Evolutionary conservation across 2,797 vertebrate genomes (phyloP).

Genomic region (Peromyscus aztecus): DNA sequence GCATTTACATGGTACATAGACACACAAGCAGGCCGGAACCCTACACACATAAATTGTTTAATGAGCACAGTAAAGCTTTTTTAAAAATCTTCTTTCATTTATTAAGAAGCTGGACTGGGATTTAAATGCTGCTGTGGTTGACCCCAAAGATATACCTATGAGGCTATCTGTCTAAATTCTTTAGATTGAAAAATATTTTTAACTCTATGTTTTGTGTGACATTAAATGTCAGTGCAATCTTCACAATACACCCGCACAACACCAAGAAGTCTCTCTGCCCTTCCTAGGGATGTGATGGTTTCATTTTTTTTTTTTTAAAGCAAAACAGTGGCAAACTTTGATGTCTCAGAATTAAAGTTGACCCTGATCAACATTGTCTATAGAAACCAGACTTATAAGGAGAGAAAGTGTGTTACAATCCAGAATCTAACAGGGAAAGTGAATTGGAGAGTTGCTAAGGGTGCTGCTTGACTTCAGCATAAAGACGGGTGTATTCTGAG

Average conservation of each 20-base stretch:
- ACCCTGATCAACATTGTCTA: neutral
- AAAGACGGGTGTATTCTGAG: neutral
- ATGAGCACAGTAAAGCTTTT: neutral
- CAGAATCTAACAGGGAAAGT: conserved; percentile 30
- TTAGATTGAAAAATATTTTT: conserved; percentile 33
- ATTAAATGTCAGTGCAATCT: neutral
- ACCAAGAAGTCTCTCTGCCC: neutral
- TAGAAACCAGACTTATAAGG: neutral
- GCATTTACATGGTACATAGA: neutral
- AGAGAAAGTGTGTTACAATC: neutral
- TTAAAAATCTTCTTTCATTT: neutral
- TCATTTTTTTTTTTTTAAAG: neutral
- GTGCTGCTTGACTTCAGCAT: conserved; percentile 32
- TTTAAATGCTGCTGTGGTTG: neutral
- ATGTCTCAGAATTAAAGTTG: conserved; percentile 12
- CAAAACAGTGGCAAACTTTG: neutral
- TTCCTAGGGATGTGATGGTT: neutral
- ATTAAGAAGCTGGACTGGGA: conserved; percentile 6
- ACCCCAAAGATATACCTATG: neutral
- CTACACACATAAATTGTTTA: neutral
- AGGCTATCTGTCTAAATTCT: neutral
- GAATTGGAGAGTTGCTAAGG: neutral
- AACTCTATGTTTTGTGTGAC: neutral
- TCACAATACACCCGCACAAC: neutral
- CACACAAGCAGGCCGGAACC: neutral